Percentiles rank a stretch among this genome's conserved stretches.
Evolutionary conservation across 1,140 invertebrate genomes (phyloP).

Genomic region (Halictus rubicundus): DNA sequence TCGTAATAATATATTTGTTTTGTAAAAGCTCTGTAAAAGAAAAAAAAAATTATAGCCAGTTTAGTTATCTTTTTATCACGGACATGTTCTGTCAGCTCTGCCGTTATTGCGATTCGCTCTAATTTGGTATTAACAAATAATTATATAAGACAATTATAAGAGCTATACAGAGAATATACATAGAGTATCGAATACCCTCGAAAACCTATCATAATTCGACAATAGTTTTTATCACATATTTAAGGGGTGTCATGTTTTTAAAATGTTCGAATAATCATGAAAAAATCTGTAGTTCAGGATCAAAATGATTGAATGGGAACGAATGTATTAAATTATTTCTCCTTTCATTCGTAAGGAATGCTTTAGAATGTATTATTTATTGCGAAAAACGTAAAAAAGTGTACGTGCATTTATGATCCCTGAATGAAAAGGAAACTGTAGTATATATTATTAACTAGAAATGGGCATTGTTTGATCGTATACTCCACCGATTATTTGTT

Average conservation of each 20-base stretch:
- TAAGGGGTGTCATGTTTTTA: constrained; percentile 40
- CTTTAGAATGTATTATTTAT: constrained; percentile 27
- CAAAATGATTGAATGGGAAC: constrained; percentile 24
- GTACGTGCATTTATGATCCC: constrained; percentile 36
- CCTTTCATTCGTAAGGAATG: constrained; percentile 26
- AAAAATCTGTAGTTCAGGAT: constrained; percentile 22
- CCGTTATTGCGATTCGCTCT: constrained; percentile 32
- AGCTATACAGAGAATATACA: constrained; percentile 35
- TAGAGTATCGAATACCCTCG: constrained; percentile 7
- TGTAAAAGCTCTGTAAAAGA: constrained; percentile 43
- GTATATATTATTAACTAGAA: constrained; percentile 2
- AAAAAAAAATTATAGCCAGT: constrained; percentile 64
- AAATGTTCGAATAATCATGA: constrained; percentile 9
- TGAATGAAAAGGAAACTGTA: neutral
- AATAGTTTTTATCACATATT: constrained; percentile 53
- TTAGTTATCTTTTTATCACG: constrained; percentile 71
- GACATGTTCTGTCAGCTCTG: constrained; percentile 60
- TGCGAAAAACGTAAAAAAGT: constrained; percentile 4
- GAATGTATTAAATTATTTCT: constrained; percentile 43
- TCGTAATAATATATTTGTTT: constrained; percentile 2
- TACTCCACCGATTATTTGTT: neutral
- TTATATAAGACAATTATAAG: constrained; percentile 50
- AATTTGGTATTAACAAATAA: constrained; percentile 39
- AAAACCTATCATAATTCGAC: constrained; percentile 48
- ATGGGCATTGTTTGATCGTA: neutral